Percentiles rank a stretch among this genome's conserved stretches.
Evolutionary conservation across 2,888 invertebrate species (phyloP).

Genomic region (Apoda limacodes): DNA sequence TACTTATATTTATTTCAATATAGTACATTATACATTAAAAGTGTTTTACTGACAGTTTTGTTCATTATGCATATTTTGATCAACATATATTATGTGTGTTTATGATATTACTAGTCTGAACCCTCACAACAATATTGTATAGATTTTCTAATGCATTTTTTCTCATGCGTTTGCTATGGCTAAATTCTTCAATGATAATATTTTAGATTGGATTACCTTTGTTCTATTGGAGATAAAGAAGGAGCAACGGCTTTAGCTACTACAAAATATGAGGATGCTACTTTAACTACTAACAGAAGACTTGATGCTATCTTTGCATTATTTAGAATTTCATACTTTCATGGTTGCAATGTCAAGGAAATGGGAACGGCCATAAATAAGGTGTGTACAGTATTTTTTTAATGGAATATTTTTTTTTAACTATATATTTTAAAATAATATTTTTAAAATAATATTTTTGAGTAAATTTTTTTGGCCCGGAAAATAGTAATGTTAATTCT

Average conservation of each 20-base stretch:
- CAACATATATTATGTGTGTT: too few relatives aligned
- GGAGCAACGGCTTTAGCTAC: slow-evolving; percentile 60
- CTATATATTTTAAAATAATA: slow-evolving; percentile 1
- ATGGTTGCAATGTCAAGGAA: slow-evolving; percentile 69
- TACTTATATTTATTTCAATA: too few relatives aligned
- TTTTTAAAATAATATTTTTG: background rate
- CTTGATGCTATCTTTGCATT: slow-evolving; percentile 68
- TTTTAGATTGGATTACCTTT: slow-evolving; percentile 67
- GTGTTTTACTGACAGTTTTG: too few relatives aligned
- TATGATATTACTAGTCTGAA: too few relatives aligned
- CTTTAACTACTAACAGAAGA: slow-evolving; percentile 65
- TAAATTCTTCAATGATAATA: too few relatives aligned
- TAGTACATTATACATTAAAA: too few relatives aligned
- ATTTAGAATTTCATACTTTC: slow-evolving; percentile 70
- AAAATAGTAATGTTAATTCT: too few relatives aligned
- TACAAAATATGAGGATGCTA: slow-evolving; percentile 64
- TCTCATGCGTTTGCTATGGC: too few relatives aligned
- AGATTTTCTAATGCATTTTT: slow-evolving; percentile 4
- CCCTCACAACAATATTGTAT: too few relatives aligned
- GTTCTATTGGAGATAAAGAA: slow-evolving; percentile 68
- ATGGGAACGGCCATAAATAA: slow-evolving; percentile 69
- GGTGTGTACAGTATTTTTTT: too few relatives aligned
- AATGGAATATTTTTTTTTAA: slow-evolving; percentile 4
- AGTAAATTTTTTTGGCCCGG: too few relatives aligned
- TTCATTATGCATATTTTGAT: too few relatives aligned